phyloP scores from a whole-genome alignment of 2,888 invertebrate species.

The Ametastegia equiseti region DNA sequence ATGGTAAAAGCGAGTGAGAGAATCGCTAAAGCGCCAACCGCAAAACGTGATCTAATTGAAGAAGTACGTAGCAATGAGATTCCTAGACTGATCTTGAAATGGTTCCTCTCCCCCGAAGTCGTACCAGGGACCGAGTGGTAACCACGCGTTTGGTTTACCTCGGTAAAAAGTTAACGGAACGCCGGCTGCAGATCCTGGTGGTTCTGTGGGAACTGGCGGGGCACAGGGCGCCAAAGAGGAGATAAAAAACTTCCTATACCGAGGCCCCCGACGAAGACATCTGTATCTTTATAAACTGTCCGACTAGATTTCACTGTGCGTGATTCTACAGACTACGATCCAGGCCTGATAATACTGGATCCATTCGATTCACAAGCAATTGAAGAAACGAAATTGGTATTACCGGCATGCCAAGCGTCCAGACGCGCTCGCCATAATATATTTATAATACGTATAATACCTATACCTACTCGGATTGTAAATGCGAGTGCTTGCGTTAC shows the following conservation, averaged over 20 bases:
- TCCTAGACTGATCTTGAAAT: neutral
- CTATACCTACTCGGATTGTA: neutral
- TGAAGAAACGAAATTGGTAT: neutral
- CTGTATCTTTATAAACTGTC: slow-evolving; percentile 53
- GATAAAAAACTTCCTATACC: slow-evolving; percentile 36
- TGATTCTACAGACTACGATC: neutral
- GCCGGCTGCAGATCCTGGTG: slow-evolving; percentile 52
- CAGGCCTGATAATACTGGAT: neutral
- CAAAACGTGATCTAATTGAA: neutral
- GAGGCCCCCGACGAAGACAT: slow-evolving; percentile 48
- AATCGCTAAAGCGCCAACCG: neutral
- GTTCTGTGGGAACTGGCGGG: slow-evolving; percentile 47
- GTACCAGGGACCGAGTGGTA: slow-evolving; percentile 19
- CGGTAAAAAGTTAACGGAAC: slow-evolving; percentile 48
- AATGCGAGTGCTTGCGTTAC: neutral
- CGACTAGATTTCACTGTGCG: slow-evolving; percentile 6
- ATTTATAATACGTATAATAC: neutral
- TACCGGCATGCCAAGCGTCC: neutral
- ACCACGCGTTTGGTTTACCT: slow-evolving; percentile 46
- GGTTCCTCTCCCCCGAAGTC: neutral
- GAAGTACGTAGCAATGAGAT: neutral
- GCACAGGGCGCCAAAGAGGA: slow-evolving; percentile 28
- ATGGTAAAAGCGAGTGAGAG: neutral
- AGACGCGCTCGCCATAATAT: neutral
- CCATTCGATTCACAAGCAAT: neutral